phyloP scores from a whole-genome alignment of 2,888 invertebrate genomes.

The Pocota personata region DNA sequence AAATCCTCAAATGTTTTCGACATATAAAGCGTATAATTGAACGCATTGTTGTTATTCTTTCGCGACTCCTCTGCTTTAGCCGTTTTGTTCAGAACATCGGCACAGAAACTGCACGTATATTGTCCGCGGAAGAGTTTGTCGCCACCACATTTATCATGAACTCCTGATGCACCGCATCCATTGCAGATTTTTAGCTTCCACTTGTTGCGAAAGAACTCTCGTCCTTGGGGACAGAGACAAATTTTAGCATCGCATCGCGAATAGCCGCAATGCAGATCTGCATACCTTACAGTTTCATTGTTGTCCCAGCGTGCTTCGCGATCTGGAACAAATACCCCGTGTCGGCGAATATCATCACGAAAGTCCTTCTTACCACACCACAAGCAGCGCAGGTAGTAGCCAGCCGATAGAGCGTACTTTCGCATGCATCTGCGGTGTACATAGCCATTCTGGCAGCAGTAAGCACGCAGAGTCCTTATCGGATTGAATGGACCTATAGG shows the following conservation, averaged over 20 bases:
- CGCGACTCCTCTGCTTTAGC: background rate
- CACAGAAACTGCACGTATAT: constrained; percentile 48
- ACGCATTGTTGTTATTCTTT: background rate
- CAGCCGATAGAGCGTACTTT: constrained; percentile 78
- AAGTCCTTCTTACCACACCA: constrained; percentile 79
- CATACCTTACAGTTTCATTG: constrained; percentile 87
- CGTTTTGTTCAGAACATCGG: constrained; percentile 17
- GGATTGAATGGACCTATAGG: constrained; percentile 66
- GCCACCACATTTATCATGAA: constrained; percentile 45
- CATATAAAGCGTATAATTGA: constrained; percentile 52
- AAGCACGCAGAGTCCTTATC: constrained; percentile 74
- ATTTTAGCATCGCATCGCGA: constrained; percentile 85
- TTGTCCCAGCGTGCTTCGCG: constrained; percentile 93
- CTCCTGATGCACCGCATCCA: constrained; percentile 48
- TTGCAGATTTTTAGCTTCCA: constrained; percentile 55
- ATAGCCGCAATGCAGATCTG: constrained; percentile 87
- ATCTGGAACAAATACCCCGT: constrained; percentile 80
- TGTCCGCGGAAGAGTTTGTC: constrained; percentile 14
- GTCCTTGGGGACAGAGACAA: constrained; percentile 87
- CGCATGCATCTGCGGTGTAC: constrained; percentile 79
- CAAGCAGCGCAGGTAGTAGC: constrained; percentile 80
- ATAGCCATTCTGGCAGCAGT: constrained; percentile 79
- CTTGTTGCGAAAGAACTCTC: constrained; percentile 79
- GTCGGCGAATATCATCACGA: constrained; percentile 77
- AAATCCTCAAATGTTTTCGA: constrained; percentile 41